Base-by-base conservation (phyloP, 2,113 vertebrate genomes). In the Nerophis ophidion region DNA sequence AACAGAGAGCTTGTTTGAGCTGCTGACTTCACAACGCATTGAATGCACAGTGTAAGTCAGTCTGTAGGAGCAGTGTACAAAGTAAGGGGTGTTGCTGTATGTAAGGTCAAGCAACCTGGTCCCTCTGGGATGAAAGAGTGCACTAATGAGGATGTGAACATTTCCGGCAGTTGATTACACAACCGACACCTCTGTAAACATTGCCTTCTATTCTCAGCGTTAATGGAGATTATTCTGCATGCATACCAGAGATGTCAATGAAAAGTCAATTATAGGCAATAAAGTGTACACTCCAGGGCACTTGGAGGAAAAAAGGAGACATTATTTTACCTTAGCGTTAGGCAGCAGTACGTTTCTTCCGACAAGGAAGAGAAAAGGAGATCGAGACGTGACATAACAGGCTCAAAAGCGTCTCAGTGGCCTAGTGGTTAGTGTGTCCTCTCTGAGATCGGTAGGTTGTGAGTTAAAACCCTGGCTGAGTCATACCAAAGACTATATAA, bases 261-360 rank as follows among this genome's bases (percentile, higher is more conserved):
- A 77, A 77, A 79, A 58, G 63, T 63, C 70, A 66, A 80, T 74
- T 71, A 76, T 59, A 19, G 51, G 52, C 3, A 35, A 40, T 40
- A 33, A 49, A 35, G 62, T 70, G 65, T 63, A 44, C 38, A 7
- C 46, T 53, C 13, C 0, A 26, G 48, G 62, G 62, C 34, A 63
- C 38, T 38, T 13, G 44, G 17, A 46, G 38, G 57, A 15, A 52
- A 50, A 33, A 68, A 66, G 56, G 59, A 57, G 45, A 57, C 59
- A 67, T 68, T 66, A 58, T 46, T 74, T 7, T 53, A 50, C 66
- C 65, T 40, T 60, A 59, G 65, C 60, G 61, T 63, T 48, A 54
- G 64, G 61, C 15, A 48, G 66, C 15, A 63, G 7, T 7, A 57
- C 4, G 17, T 26, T 60, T 66, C 48, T 48, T 60, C 56, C 15